These are phyloP conservation scores for Drosophila seguyi DNA, from an alignment of 1,140 invertebrate genomes.

Conservation along the genomic window DNA sequence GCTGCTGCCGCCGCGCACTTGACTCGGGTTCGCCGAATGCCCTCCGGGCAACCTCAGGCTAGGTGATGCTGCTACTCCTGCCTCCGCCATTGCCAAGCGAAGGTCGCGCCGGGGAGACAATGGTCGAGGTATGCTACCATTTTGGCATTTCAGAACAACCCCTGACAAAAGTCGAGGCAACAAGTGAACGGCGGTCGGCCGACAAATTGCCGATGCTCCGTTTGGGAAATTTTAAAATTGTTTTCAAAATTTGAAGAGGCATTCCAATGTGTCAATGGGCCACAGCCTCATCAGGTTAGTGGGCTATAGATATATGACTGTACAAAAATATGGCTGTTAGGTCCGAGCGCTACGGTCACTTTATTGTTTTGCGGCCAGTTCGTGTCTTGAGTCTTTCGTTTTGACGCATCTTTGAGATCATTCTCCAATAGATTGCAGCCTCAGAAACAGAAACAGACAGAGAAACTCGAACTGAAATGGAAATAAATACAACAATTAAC, in stretches of 20 bases:
- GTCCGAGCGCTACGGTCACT: conserved; percentile 4
- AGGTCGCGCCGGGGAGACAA: conserved; percentile 53
- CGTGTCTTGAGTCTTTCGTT: conserved; percentile 76
- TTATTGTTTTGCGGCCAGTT: conserved; percentile 46
- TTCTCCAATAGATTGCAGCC: conserved; percentile 56
- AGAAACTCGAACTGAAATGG: conserved; percentile 35
- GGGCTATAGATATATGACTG: neutral
- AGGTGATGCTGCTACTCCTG: conserved; percentile 52
- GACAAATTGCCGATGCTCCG: conserved; percentile 26
- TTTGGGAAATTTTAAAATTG: conserved; percentile 18
- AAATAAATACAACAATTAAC: conserved; percentile 73
- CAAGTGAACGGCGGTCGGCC: conserved; percentile 37
- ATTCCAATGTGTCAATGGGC: conserved; percentile 26
- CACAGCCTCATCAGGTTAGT: neutral
- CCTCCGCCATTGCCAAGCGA: conserved; percentile 68
- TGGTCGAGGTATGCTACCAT: conserved; percentile 38
- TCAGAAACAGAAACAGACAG: conserved; percentile 10
- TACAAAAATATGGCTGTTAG: conserved; percentile 49
- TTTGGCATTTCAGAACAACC: conserved; percentile 59
- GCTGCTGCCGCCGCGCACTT: conserved; percentile 37
- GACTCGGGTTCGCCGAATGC: conserved; percentile 40
- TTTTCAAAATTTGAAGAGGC: conserved; percentile 18
- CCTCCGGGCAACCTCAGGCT: conserved; percentile 42
- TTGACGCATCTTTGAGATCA: conserved; percentile 58
- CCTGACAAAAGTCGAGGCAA: conserved; percentile 22